Base-by-base conservation (phyloP, 2,797 vertebrate genomes). In the Lophotriccus pileatus region DNA sequence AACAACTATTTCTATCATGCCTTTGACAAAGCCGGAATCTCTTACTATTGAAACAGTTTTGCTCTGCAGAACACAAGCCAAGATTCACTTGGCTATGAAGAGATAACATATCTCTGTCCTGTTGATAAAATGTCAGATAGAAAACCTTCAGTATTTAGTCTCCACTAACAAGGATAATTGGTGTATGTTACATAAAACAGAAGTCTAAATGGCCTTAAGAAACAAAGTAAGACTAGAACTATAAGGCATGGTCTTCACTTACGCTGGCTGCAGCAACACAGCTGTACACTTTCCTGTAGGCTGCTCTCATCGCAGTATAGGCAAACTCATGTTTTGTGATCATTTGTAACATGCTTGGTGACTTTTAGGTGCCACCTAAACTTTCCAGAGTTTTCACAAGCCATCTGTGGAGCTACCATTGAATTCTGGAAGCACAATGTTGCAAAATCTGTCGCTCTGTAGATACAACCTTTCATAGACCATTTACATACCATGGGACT, bases 401-500 rank as follows among this genome's bases (percentile, higher is more conserved):
- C 7, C 28, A 23, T 30, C 19, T 70, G 0, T 44, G 36, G 37
- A 72, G 7, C 5, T 62, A 39, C 9, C 5, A n/a, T 8, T 30
- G 28, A 60, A 60, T 72, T 79, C 55, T 58, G 14, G 3, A 84
- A 19, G 17, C 22, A 63, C 3, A 12, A 2, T 27, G 1, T 32
- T 75, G 16, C 13, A 82, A 84, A 89, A 41, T 27, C 20, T 24
- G 16, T 46, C 2, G 62, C 3, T 49, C 15, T 59, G 52, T 21
- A 39, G 32, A 10, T 2, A 1, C 8, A 25, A 59, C 5, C 13
- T 70, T 79, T 66, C 39, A 23, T 34, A 16, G 15, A 41, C 8
- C 0, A 1, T 28, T 58, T 75, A 6, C 28, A 4, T 55, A 24
- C 6, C 3, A 0, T 24, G 9, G 18, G 7, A 77, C 3, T 58